These are phyloP conservation scores for Invenusta paracnida DNA, from an alignment of 2,888 invertebrate species.

Conservation along the genomic window DNA sequence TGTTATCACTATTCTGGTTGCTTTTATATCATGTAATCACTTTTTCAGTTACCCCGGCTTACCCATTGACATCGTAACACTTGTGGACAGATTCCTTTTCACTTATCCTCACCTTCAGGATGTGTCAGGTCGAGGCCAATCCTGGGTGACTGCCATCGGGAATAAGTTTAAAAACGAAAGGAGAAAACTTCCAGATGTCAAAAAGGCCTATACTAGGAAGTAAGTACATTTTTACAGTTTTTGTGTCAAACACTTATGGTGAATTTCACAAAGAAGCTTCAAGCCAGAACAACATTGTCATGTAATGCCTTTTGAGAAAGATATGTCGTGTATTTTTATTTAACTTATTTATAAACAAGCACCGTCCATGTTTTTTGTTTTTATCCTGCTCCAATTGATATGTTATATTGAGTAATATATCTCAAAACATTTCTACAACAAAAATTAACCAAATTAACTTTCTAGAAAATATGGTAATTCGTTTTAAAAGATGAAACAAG, in stretches of 20 bases:
- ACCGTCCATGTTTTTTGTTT: background rate
- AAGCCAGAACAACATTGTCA: background rate
- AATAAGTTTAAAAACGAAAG: constrained; percentile 13
- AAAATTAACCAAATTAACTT: background rate
- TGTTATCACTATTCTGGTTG: background rate
- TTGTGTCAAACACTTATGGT: background rate
- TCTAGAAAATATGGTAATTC: background rate
- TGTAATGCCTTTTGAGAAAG: background rate
- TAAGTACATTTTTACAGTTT: constrained; percentile 1
- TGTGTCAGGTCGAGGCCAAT: background rate
- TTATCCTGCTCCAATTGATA: background rate
- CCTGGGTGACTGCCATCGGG: constrained; percentile 18
- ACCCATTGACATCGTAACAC: background rate
- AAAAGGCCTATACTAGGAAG: constrained; percentile 23
- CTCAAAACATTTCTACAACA: background rate
- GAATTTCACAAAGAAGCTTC: background rate
- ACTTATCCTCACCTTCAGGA: constrained; percentile 14
- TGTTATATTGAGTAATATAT: background rate
- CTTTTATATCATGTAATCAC: constrained; percentile 10
- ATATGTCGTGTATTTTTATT: background rate
- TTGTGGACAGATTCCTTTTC: constrained; percentile 5
- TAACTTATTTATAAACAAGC: background rate
- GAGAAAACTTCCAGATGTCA: constrained; percentile 6
- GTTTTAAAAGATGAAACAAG: background rate
- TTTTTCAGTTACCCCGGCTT: background rate